phyloP scores from a whole-genome alignment of 2,113 vertebrate species.

The Gallinago media region DNA sequence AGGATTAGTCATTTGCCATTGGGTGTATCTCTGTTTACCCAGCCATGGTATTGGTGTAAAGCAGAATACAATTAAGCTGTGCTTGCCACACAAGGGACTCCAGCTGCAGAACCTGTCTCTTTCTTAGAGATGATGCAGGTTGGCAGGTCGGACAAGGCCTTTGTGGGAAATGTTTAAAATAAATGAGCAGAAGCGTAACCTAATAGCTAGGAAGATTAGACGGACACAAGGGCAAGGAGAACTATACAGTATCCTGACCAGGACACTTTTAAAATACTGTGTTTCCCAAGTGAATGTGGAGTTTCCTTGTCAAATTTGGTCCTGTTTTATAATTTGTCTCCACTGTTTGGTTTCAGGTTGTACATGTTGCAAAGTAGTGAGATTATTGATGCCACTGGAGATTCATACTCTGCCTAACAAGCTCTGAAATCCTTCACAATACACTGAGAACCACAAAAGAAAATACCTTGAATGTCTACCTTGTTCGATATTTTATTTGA shows the following conservation, averaged over 20 bases:
- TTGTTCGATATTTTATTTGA: background rate
- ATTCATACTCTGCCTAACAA: conserved; percentile 34
- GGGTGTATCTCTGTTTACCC: conserved; percentile 77
- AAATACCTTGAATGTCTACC: background rate
- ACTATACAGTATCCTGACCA: background rate
- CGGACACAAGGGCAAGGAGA: background rate
- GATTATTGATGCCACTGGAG: conserved; percentile 30
- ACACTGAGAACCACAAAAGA: conserved; percentile 19
- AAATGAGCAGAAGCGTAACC: conserved; percentile 57
- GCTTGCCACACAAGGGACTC: conserved; percentile 51
- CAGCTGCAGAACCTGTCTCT: conserved; percentile 34
- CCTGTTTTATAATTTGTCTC: conserved; percentile 9
- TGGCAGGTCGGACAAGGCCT: conserved; percentile 61
- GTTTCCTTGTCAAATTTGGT: background rate
- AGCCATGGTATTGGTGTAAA: conserved; percentile 62
- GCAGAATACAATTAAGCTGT: conserved; percentile 59
- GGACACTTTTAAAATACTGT: background rate
- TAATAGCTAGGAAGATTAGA: conserved; percentile 47
- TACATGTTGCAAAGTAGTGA: background rate
- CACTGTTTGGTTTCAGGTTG: conserved; percentile 39
- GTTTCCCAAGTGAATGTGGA: conserved; percentile 21
- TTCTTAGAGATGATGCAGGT: conserved; percentile 23
- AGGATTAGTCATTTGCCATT: conserved; percentile 71
- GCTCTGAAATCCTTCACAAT: conserved; percentile 48
- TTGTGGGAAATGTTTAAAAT: conserved; percentile 46